phyloP scores from a whole-genome alignment of 2,888 invertebrate species.

The Bugulina stolonifera region DNA sequence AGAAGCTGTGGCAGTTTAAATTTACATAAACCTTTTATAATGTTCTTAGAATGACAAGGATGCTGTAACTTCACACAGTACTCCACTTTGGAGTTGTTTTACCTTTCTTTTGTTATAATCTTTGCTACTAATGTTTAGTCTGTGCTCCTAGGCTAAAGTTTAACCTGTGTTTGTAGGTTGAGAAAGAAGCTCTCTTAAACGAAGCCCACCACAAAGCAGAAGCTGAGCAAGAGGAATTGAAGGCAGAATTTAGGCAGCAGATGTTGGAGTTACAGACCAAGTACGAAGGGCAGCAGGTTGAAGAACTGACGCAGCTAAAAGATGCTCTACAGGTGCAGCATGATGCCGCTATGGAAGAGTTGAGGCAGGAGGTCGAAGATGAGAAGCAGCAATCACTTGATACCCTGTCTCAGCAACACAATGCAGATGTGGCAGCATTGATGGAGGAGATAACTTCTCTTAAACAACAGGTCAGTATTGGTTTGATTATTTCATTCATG shows the following conservation, averaged over 20 bases:
- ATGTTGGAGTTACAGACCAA: not conserved
- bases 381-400: not conserved
- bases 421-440: not conserved
- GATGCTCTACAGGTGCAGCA: not conserved
- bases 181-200: not conserved
- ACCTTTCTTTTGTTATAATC: no score
- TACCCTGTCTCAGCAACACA: not conserved
- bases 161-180: conserved; percentile 4
- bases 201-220: not conserved
- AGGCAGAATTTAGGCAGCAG: not conserved
- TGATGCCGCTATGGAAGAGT: not conserved
- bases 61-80: no score
- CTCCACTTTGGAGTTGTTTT: no score
- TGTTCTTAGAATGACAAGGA: no score
- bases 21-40: no score
- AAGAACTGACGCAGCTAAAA: not conserved
- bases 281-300: not conserved
- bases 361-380: not conserved
- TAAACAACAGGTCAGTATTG: not conserved
- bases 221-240: not conserved
- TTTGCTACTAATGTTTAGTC: no score
- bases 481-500: no score
- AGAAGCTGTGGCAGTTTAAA: no score
- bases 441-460: not conserved
- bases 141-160: no score